phyloP scores from a whole-genome alignment of 2,888 invertebrate species.

The Dryomyza anilis region DNA sequence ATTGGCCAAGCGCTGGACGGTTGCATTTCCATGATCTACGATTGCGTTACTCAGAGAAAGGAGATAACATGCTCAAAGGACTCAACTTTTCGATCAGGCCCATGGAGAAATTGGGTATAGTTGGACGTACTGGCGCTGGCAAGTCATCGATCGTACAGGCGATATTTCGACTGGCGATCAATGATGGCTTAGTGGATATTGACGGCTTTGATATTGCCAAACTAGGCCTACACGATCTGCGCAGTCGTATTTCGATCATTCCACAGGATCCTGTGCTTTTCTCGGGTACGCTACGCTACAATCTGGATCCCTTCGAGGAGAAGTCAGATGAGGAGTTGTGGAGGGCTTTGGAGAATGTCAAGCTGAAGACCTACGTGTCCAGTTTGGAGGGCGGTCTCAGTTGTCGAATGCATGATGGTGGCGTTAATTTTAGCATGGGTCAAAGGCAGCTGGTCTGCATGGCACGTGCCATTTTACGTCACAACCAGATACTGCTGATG shows the following conservation, averaged over 20 bases:
- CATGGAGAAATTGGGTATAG: constrained; percentile 74
- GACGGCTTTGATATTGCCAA: constrained; percentile 73
- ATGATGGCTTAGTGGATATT: constrained; percentile 77
- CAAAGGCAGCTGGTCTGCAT: constrained; percentile 87
- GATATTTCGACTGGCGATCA: constrained; percentile 79
- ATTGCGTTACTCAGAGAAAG: constrained; percentile 72
- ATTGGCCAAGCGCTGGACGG: constrained; percentile 74
- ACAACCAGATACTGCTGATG: constrained; percentile 79
- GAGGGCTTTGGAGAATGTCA: constrained; percentile 78
- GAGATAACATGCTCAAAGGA: constrained; percentile 74
- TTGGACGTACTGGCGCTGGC: constrained; percentile 88
- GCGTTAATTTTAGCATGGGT: constrained; percentile 84
- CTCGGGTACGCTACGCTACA: constrained; percentile 79
- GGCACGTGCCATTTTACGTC: constrained; percentile 80
- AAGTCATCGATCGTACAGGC: constrained; percentile 83
- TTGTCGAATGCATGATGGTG: constrained; percentile 73
- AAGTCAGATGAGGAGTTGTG: constrained; percentile 76
- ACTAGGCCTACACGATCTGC: constrained; percentile 77
- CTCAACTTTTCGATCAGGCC: constrained; percentile 69
- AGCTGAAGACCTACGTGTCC: constrained; percentile 72
- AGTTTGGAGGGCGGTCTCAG: constrained; percentile 67
- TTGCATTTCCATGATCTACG: constrained; percentile 70
- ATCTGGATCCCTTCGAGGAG: constrained; percentile 83
- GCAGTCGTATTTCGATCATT: constrained; percentile 86
- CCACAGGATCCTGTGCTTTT: constrained; percentile 93